A percentile compares a stretch with the other conserved stretches of the same genome.
These are phyloP conservation scores for Drosophila pruinosa DNA, from an alignment of 1,140 invertebrate genomes.

Conservation along the genomic window DNA sequence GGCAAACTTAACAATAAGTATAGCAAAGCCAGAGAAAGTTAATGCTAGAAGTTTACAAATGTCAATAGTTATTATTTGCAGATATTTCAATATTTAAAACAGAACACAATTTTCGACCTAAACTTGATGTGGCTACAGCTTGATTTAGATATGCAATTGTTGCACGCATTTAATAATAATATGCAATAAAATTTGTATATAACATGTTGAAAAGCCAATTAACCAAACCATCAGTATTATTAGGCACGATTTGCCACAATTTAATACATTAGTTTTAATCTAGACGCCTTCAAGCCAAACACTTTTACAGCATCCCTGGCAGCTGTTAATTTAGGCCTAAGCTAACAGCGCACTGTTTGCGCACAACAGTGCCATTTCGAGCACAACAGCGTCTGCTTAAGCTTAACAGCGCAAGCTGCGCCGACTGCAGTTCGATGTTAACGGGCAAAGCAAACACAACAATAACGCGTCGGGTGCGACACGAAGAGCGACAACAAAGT, in stretches of 20 bases:
- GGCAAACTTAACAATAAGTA: background rate
- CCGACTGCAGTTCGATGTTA: background rate
- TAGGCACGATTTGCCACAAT: background rate
- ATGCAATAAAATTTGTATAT: background rate
- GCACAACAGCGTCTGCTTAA: slow-evolving; percentile 20
- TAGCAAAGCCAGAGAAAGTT: background rate
- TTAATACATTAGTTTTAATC: background rate
- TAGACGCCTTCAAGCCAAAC: background rate
- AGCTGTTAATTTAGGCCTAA: slow-evolving; percentile 59
- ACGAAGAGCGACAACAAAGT: slow-evolving; percentile 30
- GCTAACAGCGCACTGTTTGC: slow-evolving; percentile 31
- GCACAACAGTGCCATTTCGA: background rate
- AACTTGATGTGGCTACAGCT: background rate
- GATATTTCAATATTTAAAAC: too few relatives aligned
- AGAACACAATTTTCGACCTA: background rate
- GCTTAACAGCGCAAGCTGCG: slow-evolving; percentile 11
- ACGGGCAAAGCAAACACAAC: slow-evolving; percentile 23
- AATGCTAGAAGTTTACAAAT: background rate
- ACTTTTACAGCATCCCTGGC: slow-evolving; percentile 44
- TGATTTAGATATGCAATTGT: too few relatives aligned
- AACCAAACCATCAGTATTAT: background rate
- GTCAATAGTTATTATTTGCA: too few relatives aligned
- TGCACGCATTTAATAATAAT: background rate
- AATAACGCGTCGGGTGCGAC: slow-evolving; percentile 36
- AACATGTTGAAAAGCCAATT: background rate